Conservation (phyloP, 2,797 vertebrate species). For the Gouania willdenowi region DNA sequence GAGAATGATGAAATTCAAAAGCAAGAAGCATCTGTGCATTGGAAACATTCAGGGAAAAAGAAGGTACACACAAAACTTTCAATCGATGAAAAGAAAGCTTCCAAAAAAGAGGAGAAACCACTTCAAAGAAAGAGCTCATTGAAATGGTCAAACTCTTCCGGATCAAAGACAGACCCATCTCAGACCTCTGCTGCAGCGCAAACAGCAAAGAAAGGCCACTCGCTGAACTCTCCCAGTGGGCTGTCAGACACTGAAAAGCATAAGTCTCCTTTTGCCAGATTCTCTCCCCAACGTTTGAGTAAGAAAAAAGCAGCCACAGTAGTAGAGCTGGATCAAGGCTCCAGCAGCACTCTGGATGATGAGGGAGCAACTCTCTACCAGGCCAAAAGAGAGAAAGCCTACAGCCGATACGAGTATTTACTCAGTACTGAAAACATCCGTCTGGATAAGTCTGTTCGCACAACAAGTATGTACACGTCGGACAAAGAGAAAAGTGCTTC, state of each 20-base stretch:
- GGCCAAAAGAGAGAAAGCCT: slow-evolving; percentile 25
- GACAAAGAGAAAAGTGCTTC: slow-evolving; percentile 24
- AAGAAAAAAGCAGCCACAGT: slow-evolving; percentile 27
- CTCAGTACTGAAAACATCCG: slow-evolving; percentile 16
- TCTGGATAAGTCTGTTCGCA: slow-evolving; percentile 9
- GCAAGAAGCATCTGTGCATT: slow-evolving; percentile 23
- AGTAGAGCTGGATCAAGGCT: slow-evolving; percentile 20
- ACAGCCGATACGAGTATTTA: slow-evolving; percentile 54
- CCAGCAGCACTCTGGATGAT: neutral
- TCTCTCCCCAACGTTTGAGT: slow-evolving; percentile 39
- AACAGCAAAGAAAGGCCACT: neutral
- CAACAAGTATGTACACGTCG: neutral
- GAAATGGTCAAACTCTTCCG: slow-evolving; percentile 7
- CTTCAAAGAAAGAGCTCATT: slow-evolving; percentile 31
- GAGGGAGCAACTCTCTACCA: neutral
- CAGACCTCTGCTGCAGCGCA: slow-evolving; percentile 5
- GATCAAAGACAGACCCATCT: slow-evolving; percentile 12
- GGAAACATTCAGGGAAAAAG: no score
- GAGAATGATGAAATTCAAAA: slow-evolving; percentile 8
- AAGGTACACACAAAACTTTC: slow-evolving; percentile 22
- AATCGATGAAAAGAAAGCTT: slow-evolving; percentile 38
- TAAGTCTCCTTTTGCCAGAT: slow-evolving; percentile 21
- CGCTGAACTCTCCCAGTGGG: neutral
- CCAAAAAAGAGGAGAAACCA: slow-evolving; percentile 43
- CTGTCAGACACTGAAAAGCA: slow-evolving; percentile 20